Evolutionary conservation across 2,113 vertebrate species (phyloP), one percentile per base, ranked within the genome.

Genomic region (Donacobius atricapilla): DNA sequence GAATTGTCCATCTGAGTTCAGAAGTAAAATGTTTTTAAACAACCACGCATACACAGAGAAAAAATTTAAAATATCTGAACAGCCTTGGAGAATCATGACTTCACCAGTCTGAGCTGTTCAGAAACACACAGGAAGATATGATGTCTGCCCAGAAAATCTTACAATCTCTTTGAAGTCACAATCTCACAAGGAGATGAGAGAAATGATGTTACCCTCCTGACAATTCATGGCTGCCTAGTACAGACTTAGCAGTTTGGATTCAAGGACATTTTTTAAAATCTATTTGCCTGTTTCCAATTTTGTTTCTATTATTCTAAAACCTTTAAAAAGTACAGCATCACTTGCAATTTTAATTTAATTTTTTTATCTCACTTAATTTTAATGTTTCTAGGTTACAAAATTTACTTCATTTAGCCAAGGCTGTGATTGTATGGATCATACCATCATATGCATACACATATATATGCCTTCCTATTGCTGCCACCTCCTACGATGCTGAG

Each of bases 341-440:
- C 91, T 91, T 93, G 60, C 89, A 72, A 68, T 94, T 94, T 96
- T 39, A 44, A 17, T 63, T 69, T 73, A 4, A 3, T 45, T 78
- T 78, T 84, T 12, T 1, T 13, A 90, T 90, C 85, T 94, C 78
- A 77, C 85, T 94, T 96, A 83, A 95, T 95, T 93, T 95, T 94
- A 86, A 96, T 93, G 90, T 92, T 96, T 87, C 92, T 96, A 89
- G 94, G 92, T 94, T 96, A 96, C 86, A 96, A 93, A 89, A 96
- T 96, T 92, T 92, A 90, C 94, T 97, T 66, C 69, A 92, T 93
- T 94, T 96, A 94, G 88, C 92, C 65, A 45, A 88, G 72, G 80
- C 90, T 96, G 40, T 87, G 69, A 92, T 89, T 93, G 83, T 94
- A 95, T 92, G 86, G 93, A 94, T 96, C 88, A 95, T 95, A 77